phyloP scores from a whole-genome alignment of 1,140 invertebrate species.

The Phocides pigmalion region DNA sequence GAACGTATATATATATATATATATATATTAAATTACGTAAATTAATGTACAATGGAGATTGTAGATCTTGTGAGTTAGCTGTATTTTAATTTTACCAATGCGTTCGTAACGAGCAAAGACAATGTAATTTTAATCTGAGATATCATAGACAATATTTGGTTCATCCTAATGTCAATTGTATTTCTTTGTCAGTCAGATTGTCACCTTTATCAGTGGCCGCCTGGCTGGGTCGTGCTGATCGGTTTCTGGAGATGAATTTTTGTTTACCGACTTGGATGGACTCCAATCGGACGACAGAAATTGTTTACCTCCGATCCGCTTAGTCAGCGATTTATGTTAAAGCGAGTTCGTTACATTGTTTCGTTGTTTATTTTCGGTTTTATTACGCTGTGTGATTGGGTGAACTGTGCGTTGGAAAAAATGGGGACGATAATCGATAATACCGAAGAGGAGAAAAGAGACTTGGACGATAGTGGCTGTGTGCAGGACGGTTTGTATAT shows the following conservation, averaged over 20 bases:
- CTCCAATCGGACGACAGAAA: constrained; percentile 49
- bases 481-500: constrained; percentile 56
- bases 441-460: constrained; percentile 41
- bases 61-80: too few relatives aligned
- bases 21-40: too few relatives aligned
- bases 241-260: constrained; percentile 33
- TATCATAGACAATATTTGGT: not conserved
- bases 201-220: not conserved
- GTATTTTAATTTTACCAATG: too few relatives aligned
- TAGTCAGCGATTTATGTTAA: constrained; percentile 41
- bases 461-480: constrained; percentile 66
- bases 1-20: too few relatives aligned
- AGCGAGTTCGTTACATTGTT: constrained; percentile 56
- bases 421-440: constrained; percentile 56
- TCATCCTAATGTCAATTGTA: not conserved
- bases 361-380: constrained; percentile 31
- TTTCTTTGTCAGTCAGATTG: not conserved
- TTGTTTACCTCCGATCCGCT: constrained; percentile 23
- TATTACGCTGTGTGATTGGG: constrained; percentile 3
- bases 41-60: too few relatives aligned
- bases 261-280: constrained; percentile 48
- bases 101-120: too few relatives aligned
- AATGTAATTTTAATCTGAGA: not conserved
- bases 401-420: constrained; percentile 35
- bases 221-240: not conserved